Base-by-base conservation (phyloP, 53 echinoderm and acorn worm species). In the Paelopatides confundens region DNA sequence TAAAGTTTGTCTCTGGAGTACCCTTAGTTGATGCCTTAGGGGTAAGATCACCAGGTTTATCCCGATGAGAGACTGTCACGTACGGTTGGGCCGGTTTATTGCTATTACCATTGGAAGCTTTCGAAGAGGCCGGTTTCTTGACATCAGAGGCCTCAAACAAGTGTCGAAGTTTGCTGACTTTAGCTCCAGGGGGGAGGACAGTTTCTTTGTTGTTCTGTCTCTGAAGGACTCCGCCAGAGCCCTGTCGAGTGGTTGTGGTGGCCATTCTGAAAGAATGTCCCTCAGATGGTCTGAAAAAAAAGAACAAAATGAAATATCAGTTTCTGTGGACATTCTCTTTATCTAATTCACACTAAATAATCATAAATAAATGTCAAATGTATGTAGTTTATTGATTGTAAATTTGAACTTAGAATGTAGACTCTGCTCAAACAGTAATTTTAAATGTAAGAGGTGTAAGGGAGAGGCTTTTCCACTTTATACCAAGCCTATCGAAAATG, bases 111-210 rank as follows among this genome's bases (percentile, higher is more conserved):
- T 64, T 83, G 84, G 63, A 37, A 65, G 63, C 47, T 46, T 63
- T 64, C 6, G 39, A 13, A 31, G 88, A 37, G 40, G 65, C 43
- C 12, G 88, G 65, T 26, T 62, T 63, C 29, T 28, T 62, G 7
- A 53, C 62, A 24, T 88, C 66, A 8, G 87, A 35, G 51, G 87
- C 88, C 77, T 93, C 93, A 85, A 93, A 93, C 8, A 93, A 87
- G 48, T 90, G 84, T 33, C 93, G 87, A 51, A 93, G 62, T 66
- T 93, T 93, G 66, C 93, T 93, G 85, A 93, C 93, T 71, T 93
- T 93, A 31, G 90, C 87, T 0, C 93, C 93, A 29, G 90, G 90
- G 2, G 90, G 77, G 29, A 90, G 12, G 14, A 52, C 90, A 37
- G 83, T 65, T 53, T 93, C 93, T 48, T 65, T 65, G 84, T 35